Evolutionary conservation across 2,797 vertebrate species (phyloP), one percentile per base, ranked within the genome.

Genomic region (Sphenopsis melanotis): DNA sequence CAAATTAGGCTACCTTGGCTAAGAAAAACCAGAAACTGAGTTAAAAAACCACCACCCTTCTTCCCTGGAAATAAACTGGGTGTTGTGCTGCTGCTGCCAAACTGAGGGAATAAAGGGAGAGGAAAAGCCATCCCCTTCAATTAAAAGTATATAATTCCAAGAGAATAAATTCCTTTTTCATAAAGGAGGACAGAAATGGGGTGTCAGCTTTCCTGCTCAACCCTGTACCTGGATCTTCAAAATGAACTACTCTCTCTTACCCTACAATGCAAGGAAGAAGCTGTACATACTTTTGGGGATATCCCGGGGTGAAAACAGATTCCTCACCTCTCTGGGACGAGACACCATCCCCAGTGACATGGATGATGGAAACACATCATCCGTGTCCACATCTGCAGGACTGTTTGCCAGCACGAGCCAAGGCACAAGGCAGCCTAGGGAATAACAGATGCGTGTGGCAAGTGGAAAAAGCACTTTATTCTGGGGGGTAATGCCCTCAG

Each of bases 371-470:
- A n/a, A n/a, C n/a, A n/a, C n/a, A n/a, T n/a, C n/a, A n/a, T n/a
- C n/a, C n/a, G n/a, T n/a, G n/a, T n/a, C n/a, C n/a, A n/a, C n/a
- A 53, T 23, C 64, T 23, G 5, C 72, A 64, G 63, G 26, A 27
- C 37, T 15, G 4, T 15, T 18, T 10, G 32, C 20, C 77, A 87
- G 53, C 64, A 42, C 0, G 2, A 84, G 75, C 60, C 20, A 9
- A 63, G 57, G 71, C 20, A 1, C 42, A 22, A 47, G 34, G 5
- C 74, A 37, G 42, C 52, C 66, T 49, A 12, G 59, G n/a, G 65
- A 53, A 13, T 3, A 24, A 15, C 30, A 41, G 47, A 55, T 20
- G 29, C 0, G 0, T 19, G 19, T 26, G 36, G 9, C 53, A n/a
- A 55, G 23, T 6, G 12, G 30, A 20, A 52, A 82, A 68, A 59